Conservation (phyloP, 1,140 invertebrate genomes). For the Hermetia illucens region DNA sequence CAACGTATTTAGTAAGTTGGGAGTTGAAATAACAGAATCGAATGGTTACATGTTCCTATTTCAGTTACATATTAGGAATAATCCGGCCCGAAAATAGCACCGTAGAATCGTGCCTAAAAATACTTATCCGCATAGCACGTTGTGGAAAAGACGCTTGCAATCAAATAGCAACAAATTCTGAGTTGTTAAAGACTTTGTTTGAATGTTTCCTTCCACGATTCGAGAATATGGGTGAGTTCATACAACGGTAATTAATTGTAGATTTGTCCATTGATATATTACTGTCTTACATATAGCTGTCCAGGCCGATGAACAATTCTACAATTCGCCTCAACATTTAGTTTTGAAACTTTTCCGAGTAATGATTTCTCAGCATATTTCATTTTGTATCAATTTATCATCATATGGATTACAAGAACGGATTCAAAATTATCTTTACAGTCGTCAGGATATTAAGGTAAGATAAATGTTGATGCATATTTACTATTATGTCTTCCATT, state of each 20-base stretch:
- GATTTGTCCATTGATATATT: neutral
- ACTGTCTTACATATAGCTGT: neutral
- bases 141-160: constrained; percentile 44
- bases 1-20: constrained; percentile 42
- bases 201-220: constrained; percentile 38
- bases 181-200: constrained; percentile 41
- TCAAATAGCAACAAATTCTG: constrained; percentile 38
- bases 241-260: neutral
- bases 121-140: constrained; percentile 50
- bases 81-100: constrained; percentile 47
- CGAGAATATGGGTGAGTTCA: neutral
- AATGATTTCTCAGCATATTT: constrained; percentile 18
- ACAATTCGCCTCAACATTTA: constrained; percentile 19
- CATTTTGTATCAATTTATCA: constrained; percentile 14
- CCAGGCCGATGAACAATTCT: constrained; percentile 5
- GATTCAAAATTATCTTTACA: constrained; percentile 18
- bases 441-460: constrained; percentile 18
- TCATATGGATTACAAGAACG: constrained; percentile 11
- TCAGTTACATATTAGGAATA: constrained; percentile 51
- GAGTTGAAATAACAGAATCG: neutral
- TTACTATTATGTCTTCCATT: neutral
- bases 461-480: too few species aligned
- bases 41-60: constrained; percentile 9
- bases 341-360: constrained; percentile 21
- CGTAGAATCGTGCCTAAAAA: constrained; percentile 51